Evolutionary conservation across 2,888 invertebrate genomes (phyloP), one percentile per base, ranked within the genome.

Genomic region (Ophion costatus): DNA sequence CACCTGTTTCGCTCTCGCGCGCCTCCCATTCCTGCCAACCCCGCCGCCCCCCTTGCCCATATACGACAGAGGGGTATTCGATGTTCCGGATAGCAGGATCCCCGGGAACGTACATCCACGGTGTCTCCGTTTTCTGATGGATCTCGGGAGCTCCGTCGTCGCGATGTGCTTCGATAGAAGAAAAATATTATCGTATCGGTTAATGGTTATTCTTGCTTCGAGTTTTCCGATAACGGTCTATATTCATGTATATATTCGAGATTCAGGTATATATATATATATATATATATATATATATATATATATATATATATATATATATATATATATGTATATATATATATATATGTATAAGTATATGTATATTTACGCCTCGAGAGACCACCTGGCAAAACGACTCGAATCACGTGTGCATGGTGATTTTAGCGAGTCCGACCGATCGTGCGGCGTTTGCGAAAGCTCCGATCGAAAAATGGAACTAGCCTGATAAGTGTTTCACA

Each of bases 111-210:
- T 69, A 78, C 69, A 78, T 69, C 61, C 71, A 71, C 11, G 56
- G 63, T 75, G 64, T 63, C 64, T 63, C 14, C 42, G 61, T 20
- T 14, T 22, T 74, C 61, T 29, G 61, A 74, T 74, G 66, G 56
- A 73, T 70, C 79, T 80, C 42, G 61, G 17, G 56, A 42, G 24
- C 69, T 63, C 38, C 66, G 56, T 56, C 61, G 11, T 71, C 66
- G 59, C 17, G 42, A 64, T 20, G 5, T 7, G 22, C 63, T 22
- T 77, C 86, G 82, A 84, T 82, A 78, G 80, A 80, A 86, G 86
- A 82, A 86, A 80, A 86, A 86, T 84, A 82, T 86, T 86, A 79
- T 82, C 82, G 80, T 83, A 83, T 80, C 86, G 80, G 82, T 82
- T 84, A 82, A 86, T 84, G 84, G 84, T 84, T 84, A 84, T 84